Percentiles rank a stretch among this genome's conserved stretches.
Evolutionary conservation across 2,113 vertebrate species (phyloP).

Genomic region (Cyphomyrus discorhynchus): DNA sequence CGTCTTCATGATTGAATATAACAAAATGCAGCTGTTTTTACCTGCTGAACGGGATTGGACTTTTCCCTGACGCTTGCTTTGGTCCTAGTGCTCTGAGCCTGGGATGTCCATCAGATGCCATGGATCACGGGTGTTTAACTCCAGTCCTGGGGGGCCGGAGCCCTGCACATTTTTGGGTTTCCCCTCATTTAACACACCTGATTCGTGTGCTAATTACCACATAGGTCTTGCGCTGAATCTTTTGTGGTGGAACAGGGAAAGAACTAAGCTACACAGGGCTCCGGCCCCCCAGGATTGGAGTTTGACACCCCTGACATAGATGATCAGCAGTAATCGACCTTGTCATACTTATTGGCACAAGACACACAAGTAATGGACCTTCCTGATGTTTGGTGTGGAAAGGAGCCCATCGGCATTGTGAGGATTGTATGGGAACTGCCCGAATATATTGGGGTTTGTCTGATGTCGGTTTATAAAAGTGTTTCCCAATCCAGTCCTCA

Average conservation of each 20-base stretch:
- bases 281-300: too few species aligned
- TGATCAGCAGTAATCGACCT: neutral
- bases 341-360: constrained; percentile 50
- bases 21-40: constrained; percentile 43
- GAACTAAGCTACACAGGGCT: too few species aligned
- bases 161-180: too few species aligned
- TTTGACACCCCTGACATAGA: too few species aligned
- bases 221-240: too few species aligned
- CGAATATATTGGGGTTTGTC: too few species aligned
- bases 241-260: too few species aligned
- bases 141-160: too few species aligned
- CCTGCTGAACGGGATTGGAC: constrained; percentile 63
- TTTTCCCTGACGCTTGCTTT: constrained; percentile 39
- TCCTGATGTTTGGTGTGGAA: neutral
- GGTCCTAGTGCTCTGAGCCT: constrained; percentile 47
- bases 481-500: neutral
- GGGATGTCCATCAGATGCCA: constrained; percentile 32
- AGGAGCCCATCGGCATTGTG: constrained; percentile 31
- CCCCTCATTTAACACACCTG: too few species aligned
- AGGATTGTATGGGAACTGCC: neutral
- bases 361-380: constrained; percentile 47
- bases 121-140: too few species aligned
- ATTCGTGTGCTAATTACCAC: too few species aligned
- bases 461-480: neutral
- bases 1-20: neutral